Base-by-base conservation (phyloP, 2,888 invertebrate species). In the Xestia rhomboidea region DNA sequence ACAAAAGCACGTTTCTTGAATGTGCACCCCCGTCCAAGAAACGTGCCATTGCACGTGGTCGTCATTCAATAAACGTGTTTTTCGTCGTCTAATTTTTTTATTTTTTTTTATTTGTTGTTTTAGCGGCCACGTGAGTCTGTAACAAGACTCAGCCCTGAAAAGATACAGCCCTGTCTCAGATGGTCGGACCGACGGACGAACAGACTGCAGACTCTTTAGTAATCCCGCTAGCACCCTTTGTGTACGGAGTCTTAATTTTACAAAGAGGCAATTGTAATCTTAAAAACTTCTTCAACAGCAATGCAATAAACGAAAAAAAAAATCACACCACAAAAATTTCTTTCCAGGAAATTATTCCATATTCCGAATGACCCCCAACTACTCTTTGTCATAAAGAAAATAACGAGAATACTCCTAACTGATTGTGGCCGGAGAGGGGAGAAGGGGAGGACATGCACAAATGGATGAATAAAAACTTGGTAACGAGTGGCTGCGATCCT, bases 401-500 rank as follows among this genome's bases (percentile, higher is more conserved):
- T 85, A 81, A 83, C 83, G 81, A 85, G 85, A 81, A 73, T 30
- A 71, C 70, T 70, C 63, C 68, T 57, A 79, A 74, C 68, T 80
- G 84, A 83, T 76, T 76, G 83, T 84, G 81, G 60, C 70, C 2
- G 21, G 7, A 44, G 74, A 73, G 57, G 63, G 54, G 27, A 38
- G 30, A 46, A 30, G 21, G 3, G 13, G 41, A 18, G 64, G 64
- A 66, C 66, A 46, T 73, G 74, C 88, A 81, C 72, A 82, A 79
- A 83, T 80, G 81, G 72, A 77, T 86, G 81, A 87, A 85, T 83
- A 80, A 89, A 88, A 89, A 87, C 84, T 83, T 81, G 82, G 87
- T 91, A 90, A 90, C 92, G 90, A 89, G 91, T 90, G 90, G 87
- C 81, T 81, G 76, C 80, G 84, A 86, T 88, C 84, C 92, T 90